phyloP scores from a whole-genome alignment of 2,113 vertebrate species.

The Indicator indicator region DNA sequence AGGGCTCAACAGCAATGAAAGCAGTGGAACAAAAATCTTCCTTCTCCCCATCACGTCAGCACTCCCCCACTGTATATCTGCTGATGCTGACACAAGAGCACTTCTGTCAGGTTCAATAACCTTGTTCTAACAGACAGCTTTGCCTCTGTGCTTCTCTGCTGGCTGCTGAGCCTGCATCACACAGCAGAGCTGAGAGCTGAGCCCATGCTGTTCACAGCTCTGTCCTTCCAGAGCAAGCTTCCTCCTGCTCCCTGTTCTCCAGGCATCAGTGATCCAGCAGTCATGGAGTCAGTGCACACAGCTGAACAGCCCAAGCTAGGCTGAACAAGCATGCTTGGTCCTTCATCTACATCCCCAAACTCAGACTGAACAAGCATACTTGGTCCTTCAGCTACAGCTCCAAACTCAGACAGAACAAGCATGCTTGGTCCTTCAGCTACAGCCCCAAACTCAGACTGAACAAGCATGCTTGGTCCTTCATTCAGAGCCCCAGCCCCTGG shows the following conservation, averaged over 20 bases:
- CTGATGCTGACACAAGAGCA: not conserved
- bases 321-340: not conserved
- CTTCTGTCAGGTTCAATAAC: not conserved
- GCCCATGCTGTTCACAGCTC: not conserved
- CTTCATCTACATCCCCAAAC: not conserved
- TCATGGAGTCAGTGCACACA: fast-evolving
- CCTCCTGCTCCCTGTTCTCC: not conserved
- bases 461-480: no score
- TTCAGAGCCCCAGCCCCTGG: not conserved
- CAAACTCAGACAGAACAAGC: not conserved
- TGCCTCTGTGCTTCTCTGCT: not conserved
- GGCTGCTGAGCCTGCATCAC: not conserved
- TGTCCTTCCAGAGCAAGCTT: not conserved
- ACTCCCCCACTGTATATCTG: not conserved
- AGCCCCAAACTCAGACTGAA: not conserved
- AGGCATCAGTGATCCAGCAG: not conserved
- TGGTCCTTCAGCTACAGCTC: no score
- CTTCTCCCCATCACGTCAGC: not conserved
- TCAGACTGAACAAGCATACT: no score
- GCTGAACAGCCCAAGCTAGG: not conserved
- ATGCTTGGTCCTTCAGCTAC: no score
- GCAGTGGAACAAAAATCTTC: not conserved
- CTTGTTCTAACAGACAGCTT: not conserved
- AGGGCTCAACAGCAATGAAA: not conserved
- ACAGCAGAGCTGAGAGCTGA: not conserved